phyloP scores from a whole-genome alignment of 2,797 vertebrate species.

The Nannoperca obscura region DNA sequence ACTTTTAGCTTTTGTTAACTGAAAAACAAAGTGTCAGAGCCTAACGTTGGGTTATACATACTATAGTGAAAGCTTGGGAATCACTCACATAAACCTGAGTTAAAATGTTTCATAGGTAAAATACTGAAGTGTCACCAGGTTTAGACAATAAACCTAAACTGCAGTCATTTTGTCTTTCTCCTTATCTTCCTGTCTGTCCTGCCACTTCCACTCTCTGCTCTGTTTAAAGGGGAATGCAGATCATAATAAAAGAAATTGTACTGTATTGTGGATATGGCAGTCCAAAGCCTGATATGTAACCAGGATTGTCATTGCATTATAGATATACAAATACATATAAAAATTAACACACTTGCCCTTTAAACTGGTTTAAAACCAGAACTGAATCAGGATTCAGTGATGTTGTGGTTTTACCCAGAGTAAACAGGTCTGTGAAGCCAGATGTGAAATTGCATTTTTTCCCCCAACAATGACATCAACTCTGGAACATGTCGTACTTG shows the following conservation, averaged over 20 bases:
- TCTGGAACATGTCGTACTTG: neutral
- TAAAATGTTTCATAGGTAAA: slow-evolving; percentile 16
- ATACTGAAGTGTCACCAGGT: slow-evolving; percentile 11
- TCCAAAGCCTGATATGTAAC: neutral
- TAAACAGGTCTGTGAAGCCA: neutral
- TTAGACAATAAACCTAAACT: slow-evolving; percentile 1
- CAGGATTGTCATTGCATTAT: neutral
- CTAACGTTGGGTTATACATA: slow-evolving; percentile 16
- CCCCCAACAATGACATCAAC: neutral
- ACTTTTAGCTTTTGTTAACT: slow-evolving; percentile 39
- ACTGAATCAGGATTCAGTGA: neutral
- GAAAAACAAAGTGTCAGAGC: slow-evolving; percentile 30
- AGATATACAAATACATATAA: neutral
- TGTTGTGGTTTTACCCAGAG: neutral
- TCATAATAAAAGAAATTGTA: neutral
- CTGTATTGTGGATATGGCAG: neutral
- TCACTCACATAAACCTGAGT: slow-evolving; percentile 33
- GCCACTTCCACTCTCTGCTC: slow-evolving; percentile 12
- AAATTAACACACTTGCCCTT: neutral
- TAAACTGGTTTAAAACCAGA: slow-evolving; percentile 10
- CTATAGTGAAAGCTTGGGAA: neutral
- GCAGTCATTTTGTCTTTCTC: neutral
- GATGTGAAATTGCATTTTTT: slow-evolving; percentile 4
- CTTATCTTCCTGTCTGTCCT: neutral
- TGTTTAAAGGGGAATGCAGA: neutral